Percentiles rank a stretch among this genome's conserved stretches.
phyloP scores from a whole-genome alignment of 1,140 invertebrate species.

The Pararge aegeria region DNA sequence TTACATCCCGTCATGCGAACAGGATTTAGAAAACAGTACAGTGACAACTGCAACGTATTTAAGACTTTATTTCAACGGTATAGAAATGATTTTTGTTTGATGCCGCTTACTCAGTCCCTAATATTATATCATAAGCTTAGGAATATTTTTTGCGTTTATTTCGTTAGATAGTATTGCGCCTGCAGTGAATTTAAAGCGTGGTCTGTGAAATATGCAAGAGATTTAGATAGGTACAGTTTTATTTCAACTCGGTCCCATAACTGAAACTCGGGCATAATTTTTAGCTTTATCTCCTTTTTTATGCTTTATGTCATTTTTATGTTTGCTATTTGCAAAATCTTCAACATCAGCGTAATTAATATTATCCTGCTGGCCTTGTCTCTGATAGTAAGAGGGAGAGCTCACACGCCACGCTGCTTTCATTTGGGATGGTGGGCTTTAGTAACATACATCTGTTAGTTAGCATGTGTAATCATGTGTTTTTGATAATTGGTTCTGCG shows the following conservation, averaged over 20 bases:
- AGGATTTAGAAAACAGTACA: conserved; percentile 15
- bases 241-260: conserved; percentile 36
- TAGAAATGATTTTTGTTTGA: conserved; percentile 6
- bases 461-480: too few relatives aligned
- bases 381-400: too few relatives aligned
- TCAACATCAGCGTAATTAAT: too few relatives aligned
- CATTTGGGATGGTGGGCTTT: too few relatives aligned
- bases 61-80: conserved; percentile 11
- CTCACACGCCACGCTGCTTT: too few relatives aligned
- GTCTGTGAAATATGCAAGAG: conserved; percentile 51
- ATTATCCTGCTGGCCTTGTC: too few relatives aligned
- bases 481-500: too few relatives aligned
- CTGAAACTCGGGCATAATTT: not conserved
- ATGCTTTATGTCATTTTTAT: too few relatives aligned
- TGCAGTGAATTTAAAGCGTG: conserved; percentile 54
- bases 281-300: not conserved
- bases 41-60: not conserved
- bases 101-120: not conserved
- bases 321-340: too few relatives aligned
- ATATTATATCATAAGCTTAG: conserved; percentile 23
- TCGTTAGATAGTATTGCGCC: conserved; percentile 32
- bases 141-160: conserved; percentile 53
- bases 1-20: conserved; percentile 21
- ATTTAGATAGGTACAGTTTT: conserved; percentile 46
- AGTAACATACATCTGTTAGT: too few relatives aligned